phyloP scores from a whole-genome alignment of 2,797 vertebrate species.

The Hippocampus kuda region DNA sequence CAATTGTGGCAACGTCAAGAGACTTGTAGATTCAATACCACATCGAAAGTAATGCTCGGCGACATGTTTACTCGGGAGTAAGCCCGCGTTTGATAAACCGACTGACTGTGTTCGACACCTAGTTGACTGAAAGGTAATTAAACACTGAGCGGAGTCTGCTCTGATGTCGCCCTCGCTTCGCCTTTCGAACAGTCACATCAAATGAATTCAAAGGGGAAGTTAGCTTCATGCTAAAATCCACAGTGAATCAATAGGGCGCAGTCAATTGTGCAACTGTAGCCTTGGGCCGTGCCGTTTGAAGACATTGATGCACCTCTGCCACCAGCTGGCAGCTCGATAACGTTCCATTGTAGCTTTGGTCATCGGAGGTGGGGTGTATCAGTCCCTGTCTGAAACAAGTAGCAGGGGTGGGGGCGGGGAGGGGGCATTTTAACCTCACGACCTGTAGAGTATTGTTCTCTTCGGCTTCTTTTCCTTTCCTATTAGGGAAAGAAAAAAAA shows the following conservation, averaged over 20 bases:
- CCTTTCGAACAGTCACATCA: not conserved
- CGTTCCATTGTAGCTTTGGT: not conserved
- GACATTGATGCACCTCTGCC: constrained; percentile 1
- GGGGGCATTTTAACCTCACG: not conserved
- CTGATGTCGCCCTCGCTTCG: not conserved
- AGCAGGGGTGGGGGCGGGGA: too few relatives aligned
- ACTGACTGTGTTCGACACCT: not conserved
- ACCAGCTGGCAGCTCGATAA: not conserved
- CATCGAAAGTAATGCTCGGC: not conserved
- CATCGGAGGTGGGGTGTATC: not conserved
- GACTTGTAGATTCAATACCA: not conserved
- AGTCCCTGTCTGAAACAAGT: not conserved
- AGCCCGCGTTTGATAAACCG: not conserved
- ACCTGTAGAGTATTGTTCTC: not conserved
- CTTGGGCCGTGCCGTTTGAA: not conserved
- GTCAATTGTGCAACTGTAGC: not conserved
- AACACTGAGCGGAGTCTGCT: not conserved
- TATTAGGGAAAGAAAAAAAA: too few relatives aligned
- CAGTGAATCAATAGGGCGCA: not conserved
- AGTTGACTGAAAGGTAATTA: constrained; percentile 1
- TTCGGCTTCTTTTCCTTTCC: too few relatives aligned
- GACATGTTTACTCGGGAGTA: not conserved
- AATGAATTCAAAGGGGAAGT: not conserved
- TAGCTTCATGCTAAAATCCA: constrained; percentile 1
- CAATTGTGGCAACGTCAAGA: not conserved